Conservation (phyloP, 2,888 invertebrate species). For the Dinocampus coccinellae region DNA sequence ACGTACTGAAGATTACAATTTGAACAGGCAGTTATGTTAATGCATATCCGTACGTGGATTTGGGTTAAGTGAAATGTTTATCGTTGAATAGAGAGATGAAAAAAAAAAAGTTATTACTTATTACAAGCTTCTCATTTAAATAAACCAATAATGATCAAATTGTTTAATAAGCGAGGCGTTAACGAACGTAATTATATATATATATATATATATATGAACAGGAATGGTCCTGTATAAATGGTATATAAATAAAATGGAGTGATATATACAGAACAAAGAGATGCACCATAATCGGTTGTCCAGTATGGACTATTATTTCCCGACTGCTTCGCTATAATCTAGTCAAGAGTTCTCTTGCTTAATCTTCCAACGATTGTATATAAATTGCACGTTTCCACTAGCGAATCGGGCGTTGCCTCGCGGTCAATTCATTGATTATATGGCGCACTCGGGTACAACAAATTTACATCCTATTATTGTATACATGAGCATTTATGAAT, state of each 20-base stretch:
- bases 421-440: conserved; percentile 17
- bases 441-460: conserved; percentile 1
- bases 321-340: conserved; percentile 10
- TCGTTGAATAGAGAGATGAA: no score
- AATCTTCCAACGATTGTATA: conserved; percentile 20
- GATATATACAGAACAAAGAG: not conserved
- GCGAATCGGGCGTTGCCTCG: conserved; percentile 24
- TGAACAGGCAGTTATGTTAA: not conserved
- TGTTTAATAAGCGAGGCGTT: not conserved
- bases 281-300: conserved; percentile 10
- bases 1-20: not conserved
- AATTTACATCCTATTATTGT: not conserved
- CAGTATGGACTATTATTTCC: not conserved
- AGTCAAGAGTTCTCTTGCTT: not conserved
- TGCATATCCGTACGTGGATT: not conserved
- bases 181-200: not conserved
- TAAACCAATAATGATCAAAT: not conserved
- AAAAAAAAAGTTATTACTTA: not conserved
- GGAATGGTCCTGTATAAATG: conserved; percentile 17
- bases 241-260: not conserved
- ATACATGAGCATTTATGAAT: not conserved
- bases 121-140: not conserved
- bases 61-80: not conserved
- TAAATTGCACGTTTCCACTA: conserved; percentile 15
- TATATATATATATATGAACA: not conserved